phyloP scores from a whole-genome alignment of 2,888 invertebrate species.

The Drosophila recens region DNA sequence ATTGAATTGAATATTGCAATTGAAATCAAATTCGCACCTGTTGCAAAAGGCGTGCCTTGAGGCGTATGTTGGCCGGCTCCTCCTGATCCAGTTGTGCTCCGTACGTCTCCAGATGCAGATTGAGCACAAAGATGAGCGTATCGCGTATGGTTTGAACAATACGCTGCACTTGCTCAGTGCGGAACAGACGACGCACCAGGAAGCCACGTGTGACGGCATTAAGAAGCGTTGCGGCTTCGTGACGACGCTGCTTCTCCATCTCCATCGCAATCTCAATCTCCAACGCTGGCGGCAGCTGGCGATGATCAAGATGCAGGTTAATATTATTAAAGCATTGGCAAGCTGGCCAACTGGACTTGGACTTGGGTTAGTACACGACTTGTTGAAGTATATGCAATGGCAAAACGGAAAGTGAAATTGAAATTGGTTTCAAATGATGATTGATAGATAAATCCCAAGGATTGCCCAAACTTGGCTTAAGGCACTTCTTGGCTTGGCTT shows the following conservation, averaged over 20 bases:
- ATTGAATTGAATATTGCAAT: background rate
- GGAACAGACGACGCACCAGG: conserved; percentile 92
- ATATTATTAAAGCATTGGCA: background rate
- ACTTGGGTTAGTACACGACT: conserved; percentile 7
- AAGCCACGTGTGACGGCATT: conserved; percentile 91
- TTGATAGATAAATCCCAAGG: background rate
- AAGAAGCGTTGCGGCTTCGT: conserved; percentile 88
- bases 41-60: conserved; percentile 82
- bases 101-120: conserved; percentile 81
- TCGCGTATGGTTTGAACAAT: conserved; percentile 86
- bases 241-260: conserved; percentile 9
- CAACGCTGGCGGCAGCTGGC: conserved; percentile 24
- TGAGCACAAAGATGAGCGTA: conserved; percentile 83
- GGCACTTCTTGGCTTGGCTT: conserved; percentile 64
- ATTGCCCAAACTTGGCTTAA: conserved; percentile 29
- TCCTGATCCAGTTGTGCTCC: conserved; percentile 61
- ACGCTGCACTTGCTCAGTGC: conserved; percentile 92
- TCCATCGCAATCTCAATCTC: conserved; percentile 5
- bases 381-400: conserved; percentile 1
- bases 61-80: conserved; percentile 74
- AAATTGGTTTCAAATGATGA: background rate
- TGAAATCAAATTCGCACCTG: conserved; percentile 70
- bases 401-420: background rate
- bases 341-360: background rate
- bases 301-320: conserved; percentile 30